These are phyloP conservation scores for Temnothorax longispinosus DNA, from an alignment of 1,140 invertebrate genomes.

Conservation along the genomic window DNA sequence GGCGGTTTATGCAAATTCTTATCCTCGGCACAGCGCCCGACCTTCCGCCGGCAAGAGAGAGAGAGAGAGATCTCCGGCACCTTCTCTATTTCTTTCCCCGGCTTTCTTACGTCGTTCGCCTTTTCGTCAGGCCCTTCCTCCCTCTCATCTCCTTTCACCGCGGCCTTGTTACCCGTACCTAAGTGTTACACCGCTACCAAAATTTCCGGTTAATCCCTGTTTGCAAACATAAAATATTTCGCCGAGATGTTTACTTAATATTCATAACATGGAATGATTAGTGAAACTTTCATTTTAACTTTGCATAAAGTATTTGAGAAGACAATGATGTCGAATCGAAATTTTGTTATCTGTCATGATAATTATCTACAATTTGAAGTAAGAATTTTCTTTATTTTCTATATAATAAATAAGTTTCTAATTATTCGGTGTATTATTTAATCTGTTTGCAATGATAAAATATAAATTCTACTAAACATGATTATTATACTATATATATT, in stretches of 20 bases:
- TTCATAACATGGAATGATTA: constrained; percentile 55
- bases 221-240: constrained; percentile 24
- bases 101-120: constrained; percentile 45
- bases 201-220: constrained; percentile 54
- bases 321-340: neutral
- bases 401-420: neutral
- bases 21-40: constrained; percentile 67
- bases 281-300: constrained; percentile 15
- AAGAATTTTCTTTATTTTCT: neutral
- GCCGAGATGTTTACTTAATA: constrained; percentile 17
- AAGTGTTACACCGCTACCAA: constrained; percentile 16
- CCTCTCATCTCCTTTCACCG: constrained; percentile 26
- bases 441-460: neutral
- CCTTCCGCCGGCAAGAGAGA: neutral
- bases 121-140: constrained; percentile 32
- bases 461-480: neutral
- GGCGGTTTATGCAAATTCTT: constrained; percentile 82
- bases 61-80: neutral
- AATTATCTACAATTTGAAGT: neutral
- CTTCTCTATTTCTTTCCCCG: constrained; percentile 35
- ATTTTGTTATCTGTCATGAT: neutral
- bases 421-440: neutral
- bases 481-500: constrained; percentile 25
- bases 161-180: constrained; percentile 19
- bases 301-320: neutral